Evolutionary conservation across 2,888 invertebrate genomes (phyloP).

Genomic region (Abrostola tripartita): DNA sequence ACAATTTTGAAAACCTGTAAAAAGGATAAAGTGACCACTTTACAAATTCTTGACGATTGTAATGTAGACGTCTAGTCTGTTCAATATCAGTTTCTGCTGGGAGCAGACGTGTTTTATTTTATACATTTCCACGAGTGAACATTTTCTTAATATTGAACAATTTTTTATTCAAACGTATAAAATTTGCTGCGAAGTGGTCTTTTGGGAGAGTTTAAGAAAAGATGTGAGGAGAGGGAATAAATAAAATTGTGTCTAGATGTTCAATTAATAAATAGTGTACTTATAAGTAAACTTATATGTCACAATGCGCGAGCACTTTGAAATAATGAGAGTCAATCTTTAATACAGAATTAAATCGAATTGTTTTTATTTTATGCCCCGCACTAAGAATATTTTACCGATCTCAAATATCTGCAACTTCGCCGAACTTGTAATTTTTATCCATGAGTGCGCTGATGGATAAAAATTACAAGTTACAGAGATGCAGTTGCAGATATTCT

Average conservation of each 20-base stretch:
- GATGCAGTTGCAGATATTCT: too few species aligned
- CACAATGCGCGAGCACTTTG: too few species aligned
- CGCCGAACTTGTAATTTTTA: too few species aligned
- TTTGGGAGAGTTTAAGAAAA: neutral
- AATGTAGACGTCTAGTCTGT: conserved; percentile 41
- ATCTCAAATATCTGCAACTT: too few species aligned
- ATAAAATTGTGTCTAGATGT: neutral
- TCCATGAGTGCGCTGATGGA: too few species aligned
- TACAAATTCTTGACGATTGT: conserved; percentile 12
- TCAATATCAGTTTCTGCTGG: conserved; percentile 28
- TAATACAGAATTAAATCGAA: too few species aligned
- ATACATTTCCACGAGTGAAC: conserved; percentile 9
- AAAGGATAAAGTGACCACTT: neutral
- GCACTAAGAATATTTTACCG: too few species aligned
- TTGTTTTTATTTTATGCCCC: too few species aligned
- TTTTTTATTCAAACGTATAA: conserved; percentile 11
- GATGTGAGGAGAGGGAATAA: conserved; percentile 5
- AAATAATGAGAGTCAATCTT: too few species aligned
- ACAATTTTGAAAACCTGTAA: neutral
- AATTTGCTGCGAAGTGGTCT: neutral
- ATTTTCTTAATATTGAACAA: conserved; percentile 8
- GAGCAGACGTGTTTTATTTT: conserved; percentile 17
- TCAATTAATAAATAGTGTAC: too few species aligned
- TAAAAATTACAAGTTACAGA: too few species aligned
- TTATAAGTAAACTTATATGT: too few species aligned